These are phyloP conservation scores for Laothoe populi DNA, from an alignment of 2,888 invertebrate genomes.

Conservation along the genomic window DNA sequence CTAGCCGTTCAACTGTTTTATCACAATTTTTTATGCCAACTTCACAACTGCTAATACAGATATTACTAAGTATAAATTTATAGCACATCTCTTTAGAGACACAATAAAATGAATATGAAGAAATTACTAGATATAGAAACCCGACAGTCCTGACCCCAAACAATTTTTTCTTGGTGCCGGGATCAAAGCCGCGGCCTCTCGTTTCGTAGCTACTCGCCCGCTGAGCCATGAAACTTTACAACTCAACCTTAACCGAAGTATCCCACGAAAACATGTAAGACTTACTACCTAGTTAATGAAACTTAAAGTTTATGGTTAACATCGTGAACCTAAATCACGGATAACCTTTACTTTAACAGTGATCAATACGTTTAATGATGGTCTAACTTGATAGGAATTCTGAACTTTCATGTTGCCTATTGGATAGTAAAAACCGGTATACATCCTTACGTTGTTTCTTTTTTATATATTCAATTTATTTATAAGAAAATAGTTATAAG, in stretches of 20 bases:
- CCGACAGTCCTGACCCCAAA: too few species aligned
- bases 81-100: background rate
- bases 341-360: constrained; percentile 12
- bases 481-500: too few species aligned
- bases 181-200: too few species aligned
- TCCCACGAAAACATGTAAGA: background rate
- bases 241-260: background rate
- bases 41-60: too few species aligned
- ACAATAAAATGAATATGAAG: constrained; percentile 1
- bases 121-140: background rate
- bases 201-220: too few species aligned
- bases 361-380: background rate
- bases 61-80: too few species aligned
- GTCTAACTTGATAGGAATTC: background rate
- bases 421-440: background rate
- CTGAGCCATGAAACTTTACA: background rate
- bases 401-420: constrained; percentile 3
- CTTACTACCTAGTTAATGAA: constrained; percentile 10
- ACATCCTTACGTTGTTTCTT: background rate
- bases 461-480: background rate
- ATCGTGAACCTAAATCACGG: constrained; percentile 17
- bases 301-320: constrained; percentile 9
- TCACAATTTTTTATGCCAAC: too few species aligned
- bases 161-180: too few species aligned
- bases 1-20: too few species aligned